phyloP scores from a whole-genome alignment of 1,140 invertebrate genomes.

The Panulirus ornatus region DNA sequence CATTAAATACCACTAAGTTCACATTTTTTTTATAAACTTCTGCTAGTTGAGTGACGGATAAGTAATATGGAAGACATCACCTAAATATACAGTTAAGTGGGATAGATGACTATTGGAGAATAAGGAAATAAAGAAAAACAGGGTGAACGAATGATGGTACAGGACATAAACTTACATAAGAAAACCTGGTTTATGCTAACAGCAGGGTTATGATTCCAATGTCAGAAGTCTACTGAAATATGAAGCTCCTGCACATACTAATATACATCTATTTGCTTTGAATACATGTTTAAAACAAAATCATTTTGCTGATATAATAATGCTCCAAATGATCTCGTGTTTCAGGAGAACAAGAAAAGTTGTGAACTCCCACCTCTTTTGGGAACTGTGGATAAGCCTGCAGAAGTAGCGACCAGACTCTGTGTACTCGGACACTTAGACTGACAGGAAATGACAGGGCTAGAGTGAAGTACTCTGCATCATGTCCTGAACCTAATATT shows the following conservation, averaged over 20 bases:
- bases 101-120: no score
- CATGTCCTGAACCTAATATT: conserved; percentile 41
- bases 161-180: no score
- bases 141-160: no score
- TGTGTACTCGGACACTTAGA: conserved; percentile 43
- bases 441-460: conserved; percentile 43
- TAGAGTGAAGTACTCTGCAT: conserved; percentile 54
- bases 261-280: background rate
- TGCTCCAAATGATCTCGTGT: no score
- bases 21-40: no score
- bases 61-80: no score
- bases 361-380: conserved; percentile 6
- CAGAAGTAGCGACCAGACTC: conserved; percentile 51
- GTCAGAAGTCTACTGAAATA: background rate
- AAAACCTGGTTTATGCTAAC: no score
- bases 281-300: background rate
- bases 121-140: no score
- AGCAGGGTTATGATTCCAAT: background rate
- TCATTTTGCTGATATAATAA: background rate
- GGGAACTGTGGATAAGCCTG: conserved; percentile 46
- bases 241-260: background rate
- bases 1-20: no score
- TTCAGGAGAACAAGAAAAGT: no score
- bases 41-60: no score
- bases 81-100: no score